Base-by-base conservation (phyloP, 2,888 invertebrate genomes). In the Drosophila kuntzei region DNA sequence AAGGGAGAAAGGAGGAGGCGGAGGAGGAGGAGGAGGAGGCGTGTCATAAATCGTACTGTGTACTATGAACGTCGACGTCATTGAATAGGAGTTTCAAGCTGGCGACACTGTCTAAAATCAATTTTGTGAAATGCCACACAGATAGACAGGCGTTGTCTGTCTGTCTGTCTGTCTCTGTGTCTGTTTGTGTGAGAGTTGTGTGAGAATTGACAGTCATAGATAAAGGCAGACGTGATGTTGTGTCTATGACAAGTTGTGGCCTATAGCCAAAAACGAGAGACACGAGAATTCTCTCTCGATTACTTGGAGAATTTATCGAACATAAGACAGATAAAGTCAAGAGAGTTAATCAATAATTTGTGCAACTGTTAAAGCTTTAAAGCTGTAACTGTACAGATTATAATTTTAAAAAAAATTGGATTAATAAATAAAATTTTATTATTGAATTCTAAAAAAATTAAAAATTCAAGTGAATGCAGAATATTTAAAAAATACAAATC, bases 51-150 rank as follows among this genome's bases (percentile, higher is more conserved):
- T 85, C 76, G 72, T 80, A 72, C 71, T n/a, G n/a, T n/a, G 67
- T 64, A 65, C 64, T 62, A 37, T 61, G 72, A 69, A 59, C 57
- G 46, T 41, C 46, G 55, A 32, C 29, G 29, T 50, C 63, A 58
- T 50, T 51, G 58, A 70, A 71, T 72, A 12, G 71, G 47, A 76
- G 69, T 69, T 76, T 58, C 63, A 66, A 74, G 65, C 68, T 69
- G 66, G 66, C 69, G 67, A 72, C 67, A 61, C 69, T 87, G 87
- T 87, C 87, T 75, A 77, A 87, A 87, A 84, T 83, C 84, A 87
- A 83, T 87, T 83, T 81, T 55, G 70, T 60, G 81, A 84, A 83
- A 84, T 74, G 75, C 72, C 71, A 66, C 41, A 11, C 53, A 47
- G 44, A 57, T 63, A 43, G 20, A 34, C 44, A 32, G 27, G 1